Evolutionary conservation across 1,140 invertebrate genomes (phyloP).

Genomic region (Calosoma granatense): DNA sequence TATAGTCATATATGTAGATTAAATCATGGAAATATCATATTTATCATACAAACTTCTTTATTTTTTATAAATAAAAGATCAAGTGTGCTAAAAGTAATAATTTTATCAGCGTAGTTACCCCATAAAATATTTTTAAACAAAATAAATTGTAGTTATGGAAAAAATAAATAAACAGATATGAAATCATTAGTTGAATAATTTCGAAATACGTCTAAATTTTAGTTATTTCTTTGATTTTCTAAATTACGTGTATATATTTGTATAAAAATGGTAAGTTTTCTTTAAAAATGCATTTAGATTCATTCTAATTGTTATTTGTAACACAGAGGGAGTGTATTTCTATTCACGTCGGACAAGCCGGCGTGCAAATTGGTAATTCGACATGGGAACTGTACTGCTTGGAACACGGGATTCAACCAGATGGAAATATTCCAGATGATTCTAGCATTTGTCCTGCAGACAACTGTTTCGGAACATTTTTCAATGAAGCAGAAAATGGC

Average conservation of each 20-base stretch:
- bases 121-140: not conserved
- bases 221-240: conserved; percentile 4
- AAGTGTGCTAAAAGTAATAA: no score
- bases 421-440: conserved; percentile 48
- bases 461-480: conserved; percentile 46
- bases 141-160: not conserved
- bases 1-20: not conserved
- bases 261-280: conserved; percentile 1
- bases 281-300: not conserved
- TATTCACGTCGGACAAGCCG: conserved; percentile 75
- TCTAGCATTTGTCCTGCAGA: conserved; percentile 31
- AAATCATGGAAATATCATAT: not conserved
- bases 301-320: not conserved
- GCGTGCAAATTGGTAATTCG: conserved; percentile 77
- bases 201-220: not conserved
- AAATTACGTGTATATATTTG: not conserved
- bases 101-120: no score
- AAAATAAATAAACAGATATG: not conserved
- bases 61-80: no score
- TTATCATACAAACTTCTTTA: no score
- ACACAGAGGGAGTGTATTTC: conserved; percentile 57
- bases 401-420: conserved; percentile 68
- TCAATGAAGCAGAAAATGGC: conserved; percentile 50
- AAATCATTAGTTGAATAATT: not conserved
- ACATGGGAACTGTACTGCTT: conserved; percentile 75